Evolutionary conservation across 2,113 vertebrate species (phyloP).

Genomic region (Aldabrachelys gigantea): DNA sequence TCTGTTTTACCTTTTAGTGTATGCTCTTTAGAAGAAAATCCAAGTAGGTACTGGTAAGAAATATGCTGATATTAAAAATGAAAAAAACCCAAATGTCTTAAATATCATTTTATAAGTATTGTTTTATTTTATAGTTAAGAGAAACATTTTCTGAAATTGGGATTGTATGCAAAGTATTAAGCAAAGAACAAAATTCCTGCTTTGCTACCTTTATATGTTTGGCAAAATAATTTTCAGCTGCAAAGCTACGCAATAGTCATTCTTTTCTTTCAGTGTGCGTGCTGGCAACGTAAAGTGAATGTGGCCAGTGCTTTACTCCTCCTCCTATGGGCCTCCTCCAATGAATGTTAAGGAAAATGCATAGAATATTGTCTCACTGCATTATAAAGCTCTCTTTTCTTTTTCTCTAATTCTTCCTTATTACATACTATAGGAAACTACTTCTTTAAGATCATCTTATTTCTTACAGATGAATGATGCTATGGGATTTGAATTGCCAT

Average conservation of each 20-base stretch:
- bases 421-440: conserved; percentile 74
- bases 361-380: conserved; percentile 66
- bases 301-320: conserved; percentile 23
- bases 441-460: conserved; percentile 83
- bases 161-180: neutral
- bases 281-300: conserved; percentile 2
- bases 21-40: conserved; percentile 1
- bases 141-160: conserved; percentile 4
- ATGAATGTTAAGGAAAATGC: conserved; percentile 61
- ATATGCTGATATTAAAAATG: neutral
- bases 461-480: conserved; percentile 99
- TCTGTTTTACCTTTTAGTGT: neutral
- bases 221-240: conserved; percentile 16
- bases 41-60: neutral
- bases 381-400: conserved; percentile 51
- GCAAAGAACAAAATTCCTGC: neutral
- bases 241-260: neutral
- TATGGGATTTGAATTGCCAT: conserved; percentile 99
- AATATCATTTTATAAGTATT: neutral
- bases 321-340: neutral
- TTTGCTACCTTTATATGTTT: neutral
- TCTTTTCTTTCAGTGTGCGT: neutral
- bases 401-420: conserved; percentile 68
- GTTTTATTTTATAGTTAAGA: neutral
- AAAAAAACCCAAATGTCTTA: neutral